Evolutionary conservation across 2,888 invertebrate genomes (phyloP).

Genomic region (Leptura quadrifasciata): DNA sequence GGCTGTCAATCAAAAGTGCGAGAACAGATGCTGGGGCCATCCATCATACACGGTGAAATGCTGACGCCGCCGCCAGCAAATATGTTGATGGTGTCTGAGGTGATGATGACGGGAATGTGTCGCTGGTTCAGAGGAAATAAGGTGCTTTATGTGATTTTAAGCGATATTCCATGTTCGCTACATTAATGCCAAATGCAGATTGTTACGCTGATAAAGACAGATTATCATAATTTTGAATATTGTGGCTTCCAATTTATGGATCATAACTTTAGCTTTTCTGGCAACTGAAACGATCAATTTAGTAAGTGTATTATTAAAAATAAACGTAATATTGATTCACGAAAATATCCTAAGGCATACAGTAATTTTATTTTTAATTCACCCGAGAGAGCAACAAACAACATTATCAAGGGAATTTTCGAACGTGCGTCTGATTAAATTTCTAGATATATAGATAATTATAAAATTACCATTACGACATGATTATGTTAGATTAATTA

Average conservation of each 20-base stretch:
- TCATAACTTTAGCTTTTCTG: background rate
- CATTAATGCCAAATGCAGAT: conserved; percentile 12
- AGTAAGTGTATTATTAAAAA: background rate
- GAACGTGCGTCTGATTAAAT: no score
- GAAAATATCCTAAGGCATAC: background rate
- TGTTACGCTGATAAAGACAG: conserved; percentile 24
- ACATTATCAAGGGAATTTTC: no score
- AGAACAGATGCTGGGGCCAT: conserved; percentile 64
- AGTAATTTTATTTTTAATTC: background rate
- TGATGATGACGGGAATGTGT: conserved; percentile 39
- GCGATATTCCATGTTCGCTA: conserved; percentile 19
- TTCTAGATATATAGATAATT: no score
- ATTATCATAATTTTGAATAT: conserved; percentile 6
- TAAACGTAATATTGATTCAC: background rate
- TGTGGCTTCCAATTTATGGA: background rate
- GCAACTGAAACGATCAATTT: background rate
- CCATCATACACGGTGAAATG: conserved; percentile 57
- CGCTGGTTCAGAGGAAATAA: conserved; percentile 23
- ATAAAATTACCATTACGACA: no score
- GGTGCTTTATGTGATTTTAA: conserved; percentile 34
- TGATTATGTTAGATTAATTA: no score
- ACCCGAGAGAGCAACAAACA: no score
- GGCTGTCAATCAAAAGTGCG: conserved; percentile 64
- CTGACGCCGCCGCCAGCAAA: conserved; percentile 56
- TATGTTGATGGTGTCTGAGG: conserved; percentile 49